Evolutionary conservation across 1,140 invertebrate genomes (phyloP).

Genomic region (Drosophila rhopaloa): DNA sequence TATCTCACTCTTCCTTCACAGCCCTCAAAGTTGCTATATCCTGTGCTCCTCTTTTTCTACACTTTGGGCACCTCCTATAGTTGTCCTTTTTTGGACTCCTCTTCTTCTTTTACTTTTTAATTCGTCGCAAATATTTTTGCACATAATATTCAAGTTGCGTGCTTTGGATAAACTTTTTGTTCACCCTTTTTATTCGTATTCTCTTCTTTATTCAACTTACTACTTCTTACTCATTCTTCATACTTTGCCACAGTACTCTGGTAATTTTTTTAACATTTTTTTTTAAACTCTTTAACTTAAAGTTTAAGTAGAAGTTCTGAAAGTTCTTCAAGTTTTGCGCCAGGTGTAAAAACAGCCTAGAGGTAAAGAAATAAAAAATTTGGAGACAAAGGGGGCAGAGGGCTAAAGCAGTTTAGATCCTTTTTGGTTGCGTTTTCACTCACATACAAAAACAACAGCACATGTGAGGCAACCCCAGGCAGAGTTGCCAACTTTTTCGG

Average conservation of each 20-base stretch:
- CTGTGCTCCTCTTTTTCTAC: background rate
- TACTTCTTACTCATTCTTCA: background rate
- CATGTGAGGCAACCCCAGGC: conserved; percentile 10
- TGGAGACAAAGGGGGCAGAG: background rate
- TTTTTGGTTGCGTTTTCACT: conserved; percentile 24
- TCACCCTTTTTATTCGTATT: background rate
- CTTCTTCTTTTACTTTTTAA: conserved; percentile 43
- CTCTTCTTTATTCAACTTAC: conserved; percentile 6
- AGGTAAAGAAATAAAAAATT: background rate
- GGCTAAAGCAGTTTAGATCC: conserved; percentile 25
- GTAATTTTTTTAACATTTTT: conserved; percentile 8
- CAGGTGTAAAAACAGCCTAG: conserved; percentile 61
- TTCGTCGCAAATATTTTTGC: conserved; percentile 68
- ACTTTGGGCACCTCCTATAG: no score
- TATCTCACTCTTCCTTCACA: background rate
- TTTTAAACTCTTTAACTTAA: conserved; percentile 27
- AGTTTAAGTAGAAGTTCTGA: conserved; percentile 41
- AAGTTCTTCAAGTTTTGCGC: conserved; percentile 30
- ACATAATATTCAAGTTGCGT: conserved; percentile 70
- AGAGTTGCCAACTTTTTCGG: conserved; percentile 38
- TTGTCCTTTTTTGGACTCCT: background rate
- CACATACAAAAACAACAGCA: conserved; percentile 5
- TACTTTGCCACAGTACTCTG: background rate
- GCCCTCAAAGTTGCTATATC: conserved; percentile 1
- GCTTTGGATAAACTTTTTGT: conserved; percentile 47